phyloP scores from a whole-genome alignment of 2,113 vertebrate genomes.

The Callospermophilus lateralis region DNA sequence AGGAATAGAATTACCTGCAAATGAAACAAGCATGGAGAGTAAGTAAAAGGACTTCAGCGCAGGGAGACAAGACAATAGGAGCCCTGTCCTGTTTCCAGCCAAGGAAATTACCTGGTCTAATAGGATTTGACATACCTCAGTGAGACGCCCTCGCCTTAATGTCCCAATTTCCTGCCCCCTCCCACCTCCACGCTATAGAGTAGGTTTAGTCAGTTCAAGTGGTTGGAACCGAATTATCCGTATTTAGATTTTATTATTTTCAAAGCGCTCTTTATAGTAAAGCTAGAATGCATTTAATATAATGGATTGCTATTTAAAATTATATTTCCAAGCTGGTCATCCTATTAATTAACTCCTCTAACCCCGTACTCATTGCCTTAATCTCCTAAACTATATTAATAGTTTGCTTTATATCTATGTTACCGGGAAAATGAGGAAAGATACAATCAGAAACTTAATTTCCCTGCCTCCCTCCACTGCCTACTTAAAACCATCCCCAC shows the following conservation, averaged over 20 bases:
- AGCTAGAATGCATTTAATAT: neutral
- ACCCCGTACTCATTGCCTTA: neutral
- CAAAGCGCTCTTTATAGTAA: slow-evolving; percentile 36
- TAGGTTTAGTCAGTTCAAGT: neutral
- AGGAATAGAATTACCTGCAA: slow-evolving; percentile 61
- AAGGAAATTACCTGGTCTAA: slow-evolving; percentile 84
- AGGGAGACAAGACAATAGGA: slow-evolving; percentile 54
- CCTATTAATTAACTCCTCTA: slow-evolving; percentile 9
- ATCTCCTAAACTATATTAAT: neutral
- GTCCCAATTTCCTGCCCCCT: slow-evolving; percentile 69
- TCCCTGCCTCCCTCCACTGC: accelerated
- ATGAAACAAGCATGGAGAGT: slow-evolving; percentile 69
- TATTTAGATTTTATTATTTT: slow-evolving; percentile 45
- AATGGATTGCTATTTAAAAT: neutral
- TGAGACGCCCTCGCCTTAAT: slow-evolving; percentile 63
- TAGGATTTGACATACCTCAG: slow-evolving; percentile 85
- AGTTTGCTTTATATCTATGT: neutral
- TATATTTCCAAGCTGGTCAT: neutral
- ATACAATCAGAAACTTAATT: neutral
- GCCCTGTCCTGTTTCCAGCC: slow-evolving; percentile 76
- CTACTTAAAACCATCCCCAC: neutral
- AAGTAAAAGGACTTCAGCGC: slow-evolving; percentile 28
- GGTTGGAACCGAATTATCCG: slow-evolving; percentile 8
- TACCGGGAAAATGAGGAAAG: neutral
- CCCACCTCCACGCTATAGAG: slow-evolving; percentile 44